These are phyloP conservation scores for Oasisia sp. DNA, from an alignment of 2,888 invertebrate species.

Conservation along the genomic window DNA sequence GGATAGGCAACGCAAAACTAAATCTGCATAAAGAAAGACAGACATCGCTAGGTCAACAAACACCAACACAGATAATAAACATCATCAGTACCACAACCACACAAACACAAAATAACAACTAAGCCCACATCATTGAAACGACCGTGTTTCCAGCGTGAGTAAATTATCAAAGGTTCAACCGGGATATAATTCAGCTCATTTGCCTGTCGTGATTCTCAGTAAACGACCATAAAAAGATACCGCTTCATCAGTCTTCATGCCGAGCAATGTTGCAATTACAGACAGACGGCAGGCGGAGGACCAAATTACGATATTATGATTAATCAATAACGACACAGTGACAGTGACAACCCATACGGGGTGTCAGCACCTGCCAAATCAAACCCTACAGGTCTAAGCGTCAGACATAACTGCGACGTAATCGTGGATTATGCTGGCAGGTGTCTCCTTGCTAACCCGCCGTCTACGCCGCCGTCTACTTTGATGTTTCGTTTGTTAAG, in stretches of 20 bases:
- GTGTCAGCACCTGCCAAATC: not conserved
- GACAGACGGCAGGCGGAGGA: not conserved
- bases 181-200: not conserved
- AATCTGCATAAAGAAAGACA: not conserved
- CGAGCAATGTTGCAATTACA: not conserved
- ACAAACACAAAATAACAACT: not conserved
- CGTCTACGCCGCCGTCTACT: not conserved
- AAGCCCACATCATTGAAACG: not conserved
- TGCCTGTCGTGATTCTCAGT: not conserved
- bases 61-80: not conserved
- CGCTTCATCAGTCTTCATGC: not conserved
- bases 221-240: not conserved
- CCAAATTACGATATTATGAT: not conserved
- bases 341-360: not conserved
- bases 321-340: not conserved
- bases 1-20: not conserved
- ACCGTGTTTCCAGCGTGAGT: not conserved
- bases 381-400: not conserved
- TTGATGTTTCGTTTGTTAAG: not conserved
- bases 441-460: not conserved
- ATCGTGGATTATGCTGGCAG: conserved; percentile 1
- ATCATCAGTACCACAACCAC: not conserved
- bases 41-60: not conserved
- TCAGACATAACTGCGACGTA: not conserved
- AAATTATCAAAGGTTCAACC: not conserved